Base-by-base conservation (phyloP, 30 jellyfish, hydroid and myxozoan genomes). In the Mastigias papua region DNA sequence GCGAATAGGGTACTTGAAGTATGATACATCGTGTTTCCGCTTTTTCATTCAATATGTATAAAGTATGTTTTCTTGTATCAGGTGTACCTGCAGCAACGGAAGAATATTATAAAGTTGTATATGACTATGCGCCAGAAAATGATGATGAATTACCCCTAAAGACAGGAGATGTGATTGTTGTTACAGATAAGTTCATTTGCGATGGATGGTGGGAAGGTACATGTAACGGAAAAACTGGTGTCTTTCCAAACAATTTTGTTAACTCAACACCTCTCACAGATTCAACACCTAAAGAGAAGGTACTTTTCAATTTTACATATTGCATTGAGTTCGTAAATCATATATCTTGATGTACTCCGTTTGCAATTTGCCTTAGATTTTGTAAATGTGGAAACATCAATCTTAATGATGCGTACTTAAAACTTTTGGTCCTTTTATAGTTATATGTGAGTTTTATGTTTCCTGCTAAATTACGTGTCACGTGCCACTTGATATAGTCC, bases 201-300 rank as follows among this genome's bases (percentile, higher is more conserved):
- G 96, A 86, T 30, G 99, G 99, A 15, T 95, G 99, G 99, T 95
- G 99, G 99, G 95, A 90, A 80, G 99, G 99, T 20, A 78, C 75
- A 10, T 42, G 88, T 33, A 76, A 78, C 49, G 98, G 98, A 13
- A 89, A 90, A 61, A 58, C 78, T 10, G 99, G 99, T 28, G 93
- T 95, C 27, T 95, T 95, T 63, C 99, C 99, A 30, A 78, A 93
- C 15, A 95, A 95, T 67, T 95, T 95, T 76, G 98, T 95, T 27
- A 98, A 95, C 64, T 76, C 70, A 23, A 64, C 89, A 11, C 67
- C 81, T 31, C 57, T 37, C 20, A 73, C 70, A n/a, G 90, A 62
- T n/a, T 54, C 25, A 28, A 48, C 34, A 35, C 71, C 81, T 1
- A 80, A 63, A 26, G 90, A 80, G 7, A 80, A 63, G 72, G 90